Conservation (phyloP, 2,113 vertebrate genomes). For the Aptenodytes patagonicus region DNA sequence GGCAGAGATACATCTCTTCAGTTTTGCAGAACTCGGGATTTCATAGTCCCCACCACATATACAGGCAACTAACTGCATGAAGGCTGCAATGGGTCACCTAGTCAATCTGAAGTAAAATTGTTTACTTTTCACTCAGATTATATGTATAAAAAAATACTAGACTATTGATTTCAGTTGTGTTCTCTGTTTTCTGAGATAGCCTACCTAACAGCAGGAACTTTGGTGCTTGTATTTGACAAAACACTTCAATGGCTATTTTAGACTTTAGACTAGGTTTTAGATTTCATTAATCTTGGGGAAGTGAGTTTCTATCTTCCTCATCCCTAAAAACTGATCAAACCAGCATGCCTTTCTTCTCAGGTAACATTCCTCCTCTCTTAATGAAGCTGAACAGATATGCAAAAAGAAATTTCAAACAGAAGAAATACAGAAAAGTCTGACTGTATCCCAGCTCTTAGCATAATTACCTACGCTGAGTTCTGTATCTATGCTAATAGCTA, state of each 20-base stretch:
- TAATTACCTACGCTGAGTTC: background rate
- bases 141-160: background rate
- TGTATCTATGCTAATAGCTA: background rate
- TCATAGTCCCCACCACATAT: background rate
- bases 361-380: background rate
- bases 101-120: background rate
- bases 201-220: background rate
- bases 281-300: background rate
- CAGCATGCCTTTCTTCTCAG: background rate
- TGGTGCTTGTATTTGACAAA: background rate
- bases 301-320: background rate
- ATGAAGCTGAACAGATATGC: background rate
- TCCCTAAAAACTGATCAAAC: background rate
- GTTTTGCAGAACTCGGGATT: background rate
- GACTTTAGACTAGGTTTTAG: background rate
- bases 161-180: background rate
- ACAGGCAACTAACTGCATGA: background rate
- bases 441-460: background rate
- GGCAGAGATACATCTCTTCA: background rate
- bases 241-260: background rate
- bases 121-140: background rate
- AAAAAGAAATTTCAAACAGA: background rate
- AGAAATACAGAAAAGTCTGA: background rate
- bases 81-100: background rate
- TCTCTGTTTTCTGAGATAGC: background rate